Percentiles rank a stretch among this genome's conserved stretches.
Evolutionary conservation across 2,113 vertebrate species (phyloP).

Genomic region (Macrotus californicus): DNA sequence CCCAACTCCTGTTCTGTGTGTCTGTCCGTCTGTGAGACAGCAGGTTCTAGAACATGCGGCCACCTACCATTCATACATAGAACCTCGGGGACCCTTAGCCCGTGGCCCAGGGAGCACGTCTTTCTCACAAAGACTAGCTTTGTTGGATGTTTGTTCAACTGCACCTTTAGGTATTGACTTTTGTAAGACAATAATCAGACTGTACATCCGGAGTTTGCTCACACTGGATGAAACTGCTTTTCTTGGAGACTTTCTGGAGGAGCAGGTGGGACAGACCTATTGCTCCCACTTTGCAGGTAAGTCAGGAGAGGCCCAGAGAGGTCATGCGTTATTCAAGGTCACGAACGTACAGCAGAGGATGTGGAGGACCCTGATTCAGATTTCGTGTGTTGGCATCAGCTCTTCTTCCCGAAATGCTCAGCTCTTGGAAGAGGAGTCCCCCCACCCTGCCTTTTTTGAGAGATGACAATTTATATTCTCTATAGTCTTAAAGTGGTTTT

Average conservation of each 20-base stretch:
- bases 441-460: neutral
- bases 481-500: constrained; percentile 70
- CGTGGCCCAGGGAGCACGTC: fast-evolving
- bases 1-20: fast-evolving
- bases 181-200: neutral
- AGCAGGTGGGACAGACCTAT: fast-evolving
- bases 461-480: constrained; percentile 64
- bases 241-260: neutral
- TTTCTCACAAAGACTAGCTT: neutral
- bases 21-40: fast-evolving
- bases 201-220: neutral
- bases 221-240: neutral
- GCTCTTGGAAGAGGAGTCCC: neutral
- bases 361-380: fast-evolving
- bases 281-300: neutral
- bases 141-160: neutral
- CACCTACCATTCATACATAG: fast-evolving
- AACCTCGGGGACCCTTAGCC: fast-evolving
- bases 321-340: no score
- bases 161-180: neutral
- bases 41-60: neutral
- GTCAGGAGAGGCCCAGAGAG: neutral
- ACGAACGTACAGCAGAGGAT: fast-evolving
- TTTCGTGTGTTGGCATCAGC: neutral
- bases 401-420: neutral